phyloP scores from a whole-genome alignment of 2,113 vertebrate species.

The Heterotis niloticus region DNA sequence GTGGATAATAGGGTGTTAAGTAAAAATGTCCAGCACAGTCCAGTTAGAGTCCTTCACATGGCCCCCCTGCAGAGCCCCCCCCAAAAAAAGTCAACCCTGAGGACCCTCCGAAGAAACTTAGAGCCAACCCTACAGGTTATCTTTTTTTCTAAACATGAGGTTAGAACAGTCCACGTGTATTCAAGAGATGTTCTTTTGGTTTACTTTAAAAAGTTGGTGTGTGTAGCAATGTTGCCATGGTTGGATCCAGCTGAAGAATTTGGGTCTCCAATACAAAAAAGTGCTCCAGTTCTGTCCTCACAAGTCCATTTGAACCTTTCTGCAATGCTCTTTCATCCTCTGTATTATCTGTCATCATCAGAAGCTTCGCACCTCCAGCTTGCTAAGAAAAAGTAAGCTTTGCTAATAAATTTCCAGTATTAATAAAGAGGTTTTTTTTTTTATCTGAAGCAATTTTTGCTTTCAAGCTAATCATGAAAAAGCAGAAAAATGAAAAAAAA shows the following conservation, averaged over 20 bases:
- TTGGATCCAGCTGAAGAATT: too few relatives aligned
- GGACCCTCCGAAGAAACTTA: not conserved
- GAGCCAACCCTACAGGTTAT: not conserved
- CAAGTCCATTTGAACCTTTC: too few relatives aligned
- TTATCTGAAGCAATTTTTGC: conserved; percentile 14
- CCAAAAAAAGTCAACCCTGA: not conserved
- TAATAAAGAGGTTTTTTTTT: conserved; percentile 31
- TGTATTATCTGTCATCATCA: not conserved
- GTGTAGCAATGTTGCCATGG: too few relatives aligned
- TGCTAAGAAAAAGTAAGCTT: conserved; percentile 36
- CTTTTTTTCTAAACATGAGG: too few relatives aligned
- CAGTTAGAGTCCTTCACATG: not conserved
- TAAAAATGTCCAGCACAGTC: not conserved
- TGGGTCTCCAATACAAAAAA: too few relatives aligned
- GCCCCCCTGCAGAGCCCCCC: not conserved
- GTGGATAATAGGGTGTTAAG: not conserved
- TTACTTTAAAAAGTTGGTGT: too few relatives aligned
- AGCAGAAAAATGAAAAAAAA: too few relatives aligned
- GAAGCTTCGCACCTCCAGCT: conserved; percentile 29
- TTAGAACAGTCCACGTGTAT: too few relatives aligned
- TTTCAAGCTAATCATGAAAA: too few relatives aligned
- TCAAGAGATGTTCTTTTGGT: too few relatives aligned
- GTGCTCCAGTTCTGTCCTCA: too few relatives aligned
- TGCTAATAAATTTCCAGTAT: conserved; percentile 34
- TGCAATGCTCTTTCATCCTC: not conserved